Conservation (phyloP, 2,888 invertebrate genomes). For the Diplazon laetatorius region DNA sequence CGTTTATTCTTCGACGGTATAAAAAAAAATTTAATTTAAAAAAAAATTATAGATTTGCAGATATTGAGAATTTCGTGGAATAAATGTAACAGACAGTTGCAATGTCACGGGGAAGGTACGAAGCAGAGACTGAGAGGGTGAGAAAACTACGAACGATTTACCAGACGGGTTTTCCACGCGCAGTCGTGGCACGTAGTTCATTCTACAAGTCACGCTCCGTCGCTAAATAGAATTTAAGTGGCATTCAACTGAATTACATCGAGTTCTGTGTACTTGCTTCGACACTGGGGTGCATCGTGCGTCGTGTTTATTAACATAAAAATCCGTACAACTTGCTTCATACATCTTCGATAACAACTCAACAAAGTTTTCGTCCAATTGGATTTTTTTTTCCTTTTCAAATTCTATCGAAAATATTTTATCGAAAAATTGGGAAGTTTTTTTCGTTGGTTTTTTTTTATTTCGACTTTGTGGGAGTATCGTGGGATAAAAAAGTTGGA, state of each 20-base stretch:
- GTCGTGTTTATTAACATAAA: neutral
- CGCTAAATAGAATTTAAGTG: constrained; percentile 57
- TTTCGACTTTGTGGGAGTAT: neutral
- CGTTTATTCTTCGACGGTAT: neutral
- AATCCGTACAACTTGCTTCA: neutral
- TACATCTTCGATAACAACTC: neutral
- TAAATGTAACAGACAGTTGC: neutral
- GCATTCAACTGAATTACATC: constrained; percentile 14
- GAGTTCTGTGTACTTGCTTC: neutral
- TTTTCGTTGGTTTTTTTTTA: neutral
- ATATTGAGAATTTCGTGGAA: neutral
- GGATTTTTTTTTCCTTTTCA: too few species aligned
- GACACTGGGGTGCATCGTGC: too few species aligned
- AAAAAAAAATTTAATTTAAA: neutral
- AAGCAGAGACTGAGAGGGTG: neutral
- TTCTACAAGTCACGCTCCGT: constrained; percentile 45
- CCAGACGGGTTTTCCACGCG: constrained; percentile 5
- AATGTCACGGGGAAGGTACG: neutral
- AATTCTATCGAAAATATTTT: too few species aligned
- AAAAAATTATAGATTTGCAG: neutral
- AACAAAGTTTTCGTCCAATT: too few species aligned
- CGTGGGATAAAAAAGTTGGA: neutral
- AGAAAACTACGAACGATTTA: neutral
- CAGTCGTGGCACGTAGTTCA: constrained; percentile 56
- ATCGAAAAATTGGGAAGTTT: neutral